Conservation (phyloP, 2,797 vertebrate species). For the Octomys mimax region DNA sequence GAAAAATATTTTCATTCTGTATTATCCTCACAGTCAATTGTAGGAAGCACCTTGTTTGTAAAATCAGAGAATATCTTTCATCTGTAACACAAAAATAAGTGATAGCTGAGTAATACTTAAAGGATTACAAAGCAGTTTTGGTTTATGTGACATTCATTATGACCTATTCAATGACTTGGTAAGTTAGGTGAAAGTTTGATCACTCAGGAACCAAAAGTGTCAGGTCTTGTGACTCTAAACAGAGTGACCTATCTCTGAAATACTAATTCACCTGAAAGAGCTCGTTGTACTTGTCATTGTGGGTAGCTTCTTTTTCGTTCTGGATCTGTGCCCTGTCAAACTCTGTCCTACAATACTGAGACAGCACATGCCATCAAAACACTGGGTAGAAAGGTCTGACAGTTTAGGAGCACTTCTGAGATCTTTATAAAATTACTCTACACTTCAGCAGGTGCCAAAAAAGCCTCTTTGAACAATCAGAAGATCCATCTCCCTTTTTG, state of each 20-base stretch:
- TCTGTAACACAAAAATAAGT: background rate
- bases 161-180: background rate
- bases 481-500: conserved; percentile 47
- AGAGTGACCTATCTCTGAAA: background rate
- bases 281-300: background rate
- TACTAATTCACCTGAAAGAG: background rate
- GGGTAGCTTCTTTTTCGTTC: background rate
- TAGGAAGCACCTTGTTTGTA: background rate
- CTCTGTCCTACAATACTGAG: background rate
- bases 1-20: background rate
- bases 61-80: background rate
- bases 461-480: conserved; percentile 61
- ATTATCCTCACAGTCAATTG: background rate
- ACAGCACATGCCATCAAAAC: background rate
- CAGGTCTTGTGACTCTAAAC: background rate
- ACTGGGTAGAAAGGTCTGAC: background rate
- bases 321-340: background rate
- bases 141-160: background rate
- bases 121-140: background rate
- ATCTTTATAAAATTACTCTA: conserved; percentile 54
- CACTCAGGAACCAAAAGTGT: background rate
- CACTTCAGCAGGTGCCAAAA: conserved; percentile 38
- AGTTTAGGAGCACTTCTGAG: conserved; percentile 30
- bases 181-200: background rate
- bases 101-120: background rate